Conservation (phyloP, 2,113 vertebrate genomes). For the Ariopsis seemanni region DNA sequence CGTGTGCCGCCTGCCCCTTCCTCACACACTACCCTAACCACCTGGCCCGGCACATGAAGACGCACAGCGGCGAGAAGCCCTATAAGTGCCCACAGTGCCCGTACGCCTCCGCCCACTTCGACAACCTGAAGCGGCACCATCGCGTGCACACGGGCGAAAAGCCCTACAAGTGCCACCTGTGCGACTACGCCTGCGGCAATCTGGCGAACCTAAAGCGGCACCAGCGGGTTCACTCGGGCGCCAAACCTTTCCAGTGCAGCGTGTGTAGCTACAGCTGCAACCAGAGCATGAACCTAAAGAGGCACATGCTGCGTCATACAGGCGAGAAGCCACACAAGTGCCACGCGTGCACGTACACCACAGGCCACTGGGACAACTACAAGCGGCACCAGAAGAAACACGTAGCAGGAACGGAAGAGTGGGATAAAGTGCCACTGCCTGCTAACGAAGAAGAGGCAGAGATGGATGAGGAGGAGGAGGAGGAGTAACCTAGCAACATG, state of each 20-base stretch:
- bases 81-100: slow-evolving; percentile 93
- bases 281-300: slow-evolving; percentile 99
- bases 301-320: slow-evolving; percentile 95
- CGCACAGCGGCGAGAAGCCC: slow-evolving; percentile 95
- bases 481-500: slow-evolving; percentile 55
- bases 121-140: slow-evolving; percentile 98
- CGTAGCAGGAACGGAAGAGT: slow-evolving; percentile 80
- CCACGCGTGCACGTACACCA: slow-evolving; percentile 89
- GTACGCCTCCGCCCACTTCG: slow-evolving; percentile 92
- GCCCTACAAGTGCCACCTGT: slow-evolving; percentile 90
- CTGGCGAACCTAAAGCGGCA: slow-evolving; percentile 97
- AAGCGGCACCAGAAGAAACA: slow-evolving; percentile 98
- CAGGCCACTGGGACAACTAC: slow-evolving; percentile 99
- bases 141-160: slow-evolving; percentile 88
- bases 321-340: slow-evolving; percentile 95
- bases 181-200: slow-evolving; percentile 95
- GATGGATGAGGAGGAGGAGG: slow-evolving; percentile 49
- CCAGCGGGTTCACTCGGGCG: slow-evolving; percentile 92
- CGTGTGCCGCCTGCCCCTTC: slow-evolving; percentile 89
- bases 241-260: slow-evolving; percentile 93
- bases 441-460: slow-evolving; percentile 57
- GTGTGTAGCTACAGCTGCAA: slow-evolving; percentile 96
- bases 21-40: slow-evolving; percentile 97
- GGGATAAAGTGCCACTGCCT: slow-evolving; percentile 76
- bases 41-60: slow-evolving; percentile 97